These are phyloP conservation scores for Chaetodon auriga DNA, from an alignment of 2,113 vertebrate genomes.

Conservation along the genomic window DNA sequence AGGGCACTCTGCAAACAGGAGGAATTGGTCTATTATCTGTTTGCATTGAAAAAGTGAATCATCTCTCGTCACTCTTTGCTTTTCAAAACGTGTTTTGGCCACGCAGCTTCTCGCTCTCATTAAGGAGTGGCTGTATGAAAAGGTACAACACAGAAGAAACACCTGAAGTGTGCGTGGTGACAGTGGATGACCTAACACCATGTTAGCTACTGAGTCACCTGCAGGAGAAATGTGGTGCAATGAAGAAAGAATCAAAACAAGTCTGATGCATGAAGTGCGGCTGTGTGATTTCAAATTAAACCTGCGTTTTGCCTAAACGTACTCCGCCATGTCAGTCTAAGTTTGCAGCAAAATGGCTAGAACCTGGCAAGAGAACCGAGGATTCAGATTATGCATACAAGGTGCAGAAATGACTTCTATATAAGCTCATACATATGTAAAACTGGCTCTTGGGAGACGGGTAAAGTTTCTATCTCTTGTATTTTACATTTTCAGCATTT, in stretches of 20 bases:
- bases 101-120: constrained; percentile 54
- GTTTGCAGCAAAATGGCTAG: constrained; percentile 10
- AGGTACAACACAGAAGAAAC: not conserved
- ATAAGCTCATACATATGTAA: constrained; percentile 36
- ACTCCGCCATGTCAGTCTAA: not conserved
- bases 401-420: constrained; percentile 17
- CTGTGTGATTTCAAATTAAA: constrained; percentile 32
- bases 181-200: not conserved
- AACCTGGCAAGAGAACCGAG: constrained; percentile 10
- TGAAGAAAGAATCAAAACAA: not conserved
- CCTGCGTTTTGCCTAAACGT: not conserved
- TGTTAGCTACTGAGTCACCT: not conserved
- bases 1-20: constrained; percentile 60
- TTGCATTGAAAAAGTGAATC: constrained; percentile 66
- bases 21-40: constrained; percentile 64
- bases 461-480: constrained; percentile 5
- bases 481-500: constrained; percentile 26
- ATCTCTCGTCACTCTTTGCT: constrained; percentile 50
- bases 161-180: not conserved
- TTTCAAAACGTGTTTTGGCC: constrained; percentile 34
- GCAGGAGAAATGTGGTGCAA: not conserved
- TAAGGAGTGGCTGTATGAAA: constrained; percentile 30
- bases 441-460: constrained; percentile 4
- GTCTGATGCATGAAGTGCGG: not conserved
- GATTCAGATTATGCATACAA: constrained; percentile 30